These are phyloP conservation scores for Drosophila stalkeri DNA, from an alignment of 2,888 invertebrate species.

Conservation along the genomic window DNA sequence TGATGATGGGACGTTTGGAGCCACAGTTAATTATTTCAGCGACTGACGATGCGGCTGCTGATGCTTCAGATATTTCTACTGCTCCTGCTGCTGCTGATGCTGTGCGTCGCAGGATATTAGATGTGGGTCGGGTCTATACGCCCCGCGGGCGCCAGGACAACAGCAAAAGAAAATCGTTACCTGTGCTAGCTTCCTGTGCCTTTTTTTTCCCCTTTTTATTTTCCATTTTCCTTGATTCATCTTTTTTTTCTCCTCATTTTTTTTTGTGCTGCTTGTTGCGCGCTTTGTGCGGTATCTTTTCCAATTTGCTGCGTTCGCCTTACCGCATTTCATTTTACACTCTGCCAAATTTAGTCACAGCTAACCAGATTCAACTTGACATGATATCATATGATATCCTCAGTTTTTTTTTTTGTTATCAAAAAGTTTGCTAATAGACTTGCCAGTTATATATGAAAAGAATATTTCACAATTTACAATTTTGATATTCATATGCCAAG, in stretches of 20 bases:
- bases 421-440: not conserved
- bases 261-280: conserved; percentile 20
- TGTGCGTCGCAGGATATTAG: conserved; percentile 69
- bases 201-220: conserved; percentile 6
- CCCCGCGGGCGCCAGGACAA: conserved; percentile 29
- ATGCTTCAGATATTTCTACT: conserved; percentile 21
- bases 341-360: not conserved
- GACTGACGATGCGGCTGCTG: conserved; percentile 47
- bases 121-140: conserved; percentile 31
- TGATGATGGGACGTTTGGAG: conserved; percentile 29
- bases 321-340: conserved; percentile 29
- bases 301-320: conserved; percentile 51
- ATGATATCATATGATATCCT: not conserved
- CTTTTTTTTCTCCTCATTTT: conserved; percentile 3
- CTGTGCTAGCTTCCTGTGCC: conserved; percentile 31
- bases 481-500: not conserved
- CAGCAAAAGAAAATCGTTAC: conserved; percentile 34
- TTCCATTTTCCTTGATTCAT: conserved; percentile 1
- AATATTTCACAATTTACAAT: not conserved
- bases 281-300: conserved; percentile 57
- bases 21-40: conserved; percentile 72
- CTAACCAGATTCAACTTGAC: not conserved
- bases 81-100: conserved; percentile 14
- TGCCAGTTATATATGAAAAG: too few relatives aligned
- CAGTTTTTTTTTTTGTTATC: not conserved